Percentiles rank a stretch among this genome's conserved stretches.
Evolutionary conservation across 2,113 vertebrate genomes (phyloP).

Genomic region (Scophthalmus maximus): DNA sequence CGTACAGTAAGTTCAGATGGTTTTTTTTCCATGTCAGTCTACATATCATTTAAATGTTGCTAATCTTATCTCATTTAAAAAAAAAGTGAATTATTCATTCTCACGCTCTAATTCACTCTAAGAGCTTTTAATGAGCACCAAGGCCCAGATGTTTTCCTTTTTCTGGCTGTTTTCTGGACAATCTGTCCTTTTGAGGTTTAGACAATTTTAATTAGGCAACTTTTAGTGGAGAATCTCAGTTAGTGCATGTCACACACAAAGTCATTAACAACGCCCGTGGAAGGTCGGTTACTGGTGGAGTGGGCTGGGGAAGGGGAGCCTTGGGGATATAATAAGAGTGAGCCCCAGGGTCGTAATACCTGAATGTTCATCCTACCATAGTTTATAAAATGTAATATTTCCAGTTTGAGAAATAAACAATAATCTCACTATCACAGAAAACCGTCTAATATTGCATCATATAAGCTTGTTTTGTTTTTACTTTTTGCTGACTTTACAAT

Average conservation of each 20-base stretch:
- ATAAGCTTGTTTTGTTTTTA: background rate
- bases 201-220: conserved; percentile 68
- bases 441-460: background rate
- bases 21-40: background rate
- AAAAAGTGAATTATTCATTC: background rate
- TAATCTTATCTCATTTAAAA: background rate
- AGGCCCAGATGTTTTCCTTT: background rate
- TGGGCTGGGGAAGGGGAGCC: background rate
- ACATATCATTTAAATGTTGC: background rate
- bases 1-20: background rate
- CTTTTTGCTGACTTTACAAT: background rate
- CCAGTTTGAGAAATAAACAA: no score
- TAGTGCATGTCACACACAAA: conserved; percentile 59
- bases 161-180: background rate
- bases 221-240: conserved; percentile 73
- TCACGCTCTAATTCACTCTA: background rate
- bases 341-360: background rate
- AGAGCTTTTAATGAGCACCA: conserved; percentile 53
- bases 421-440: background rate
- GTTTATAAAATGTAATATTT: background rate
- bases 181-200: conserved; percentile 23
- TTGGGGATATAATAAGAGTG: conserved; percentile 12
- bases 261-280: conserved; percentile 46
- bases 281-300: conserved; percentile 1
- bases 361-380: background rate